phyloP scores from a whole-genome alignment of 1,140 invertebrate species.

The Aphelinus certus region DNA sequence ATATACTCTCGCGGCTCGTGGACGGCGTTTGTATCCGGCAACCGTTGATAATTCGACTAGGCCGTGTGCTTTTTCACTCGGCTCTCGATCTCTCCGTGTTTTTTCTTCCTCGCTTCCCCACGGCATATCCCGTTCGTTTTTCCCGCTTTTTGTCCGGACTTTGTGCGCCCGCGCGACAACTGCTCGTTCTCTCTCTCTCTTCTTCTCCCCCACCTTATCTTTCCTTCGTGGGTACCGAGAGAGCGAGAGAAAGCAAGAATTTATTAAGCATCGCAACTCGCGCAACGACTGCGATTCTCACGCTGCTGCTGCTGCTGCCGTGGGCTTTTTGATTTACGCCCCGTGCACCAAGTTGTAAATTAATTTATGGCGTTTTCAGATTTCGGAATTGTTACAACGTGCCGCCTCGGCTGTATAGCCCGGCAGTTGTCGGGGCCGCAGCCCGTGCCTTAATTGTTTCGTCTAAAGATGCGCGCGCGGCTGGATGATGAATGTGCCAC shows the following conservation, averaged over 20 bases:
- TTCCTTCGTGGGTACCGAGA: no score
- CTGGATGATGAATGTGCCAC: no score
- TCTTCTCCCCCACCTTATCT: slow-evolving; percentile 8
- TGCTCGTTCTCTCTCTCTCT: no score
- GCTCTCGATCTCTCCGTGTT: slow-evolving; percentile 38
- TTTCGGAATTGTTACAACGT: not conserved
- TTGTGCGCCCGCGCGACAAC: not conserved
- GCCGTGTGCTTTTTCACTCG: slow-evolving; percentile 39
- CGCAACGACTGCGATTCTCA: slow-evolving; percentile 1
- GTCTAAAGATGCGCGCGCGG: no score
- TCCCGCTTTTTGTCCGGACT: slow-evolving; percentile 2
- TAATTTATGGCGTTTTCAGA: slow-evolving; percentile 9
- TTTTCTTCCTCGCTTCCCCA: slow-evolving; percentile 1
- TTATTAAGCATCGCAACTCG: slow-evolving; percentile 7
- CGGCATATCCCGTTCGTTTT: slow-evolving; percentile 4
- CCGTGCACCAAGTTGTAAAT: not conserved
- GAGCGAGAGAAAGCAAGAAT: not conserved
- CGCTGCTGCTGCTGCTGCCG: not conserved
- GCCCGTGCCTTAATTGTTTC: no score
- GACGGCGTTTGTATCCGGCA: not conserved
- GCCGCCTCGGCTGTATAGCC: no score
- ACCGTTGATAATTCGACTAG: slow-evolving; percentile 49
- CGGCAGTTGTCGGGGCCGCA: no score
- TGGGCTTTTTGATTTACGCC: slow-evolving; percentile 1
- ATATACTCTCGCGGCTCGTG: no score